Conservation (phyloP, 2,888 invertebrate genomes). For the Stenoptilia bipunctidactyla region DNA sequence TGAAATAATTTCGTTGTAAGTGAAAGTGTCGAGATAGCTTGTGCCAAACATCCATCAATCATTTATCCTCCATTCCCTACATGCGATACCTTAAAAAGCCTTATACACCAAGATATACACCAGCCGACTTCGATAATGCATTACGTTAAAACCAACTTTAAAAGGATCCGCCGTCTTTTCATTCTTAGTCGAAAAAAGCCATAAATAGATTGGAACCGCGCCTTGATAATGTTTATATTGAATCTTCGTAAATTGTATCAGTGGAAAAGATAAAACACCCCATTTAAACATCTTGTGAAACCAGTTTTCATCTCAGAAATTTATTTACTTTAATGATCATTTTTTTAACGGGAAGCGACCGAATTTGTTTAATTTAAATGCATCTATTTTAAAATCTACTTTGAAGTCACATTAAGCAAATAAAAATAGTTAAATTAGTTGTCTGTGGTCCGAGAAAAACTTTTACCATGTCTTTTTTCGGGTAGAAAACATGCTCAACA, state of each 20-base stretch:
- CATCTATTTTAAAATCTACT: no score
- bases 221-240: slow-evolving; percentile 45
- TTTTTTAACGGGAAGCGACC: no score
- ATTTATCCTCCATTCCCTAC: slow-evolving; percentile 54
- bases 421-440: no score
- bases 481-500: no score
- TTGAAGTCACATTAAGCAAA: no score
- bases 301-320: no score
- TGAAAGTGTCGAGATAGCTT: slow-evolving; percentile 50
- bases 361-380: no score
- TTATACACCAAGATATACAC: no score
- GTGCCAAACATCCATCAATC: slow-evolving; percentile 49
- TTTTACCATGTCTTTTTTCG: no score
- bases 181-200: slow-evolving; percentile 38
- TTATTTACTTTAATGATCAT: no score
- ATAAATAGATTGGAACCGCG: slow-evolving; percentile 50
- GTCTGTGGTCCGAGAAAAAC: no score
- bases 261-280: slow-evolving; percentile 3
- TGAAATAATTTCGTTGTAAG: slow-evolving; percentile 53
- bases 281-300: no score
- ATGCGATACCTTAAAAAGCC: slow-evolving; percentile 57
- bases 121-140: slow-evolving; percentile 58
- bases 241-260: slow-evolving; percentile 34
- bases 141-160: slow-evolving; percentile 57
- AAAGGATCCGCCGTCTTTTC: slow-evolving; percentile 39